Percentiles rank a stretch among this genome's conserved stretches.
Evolutionary conservation across 2,888 invertebrate species (phyloP).

Genomic region (Tryphoninae sp.): DNA sequence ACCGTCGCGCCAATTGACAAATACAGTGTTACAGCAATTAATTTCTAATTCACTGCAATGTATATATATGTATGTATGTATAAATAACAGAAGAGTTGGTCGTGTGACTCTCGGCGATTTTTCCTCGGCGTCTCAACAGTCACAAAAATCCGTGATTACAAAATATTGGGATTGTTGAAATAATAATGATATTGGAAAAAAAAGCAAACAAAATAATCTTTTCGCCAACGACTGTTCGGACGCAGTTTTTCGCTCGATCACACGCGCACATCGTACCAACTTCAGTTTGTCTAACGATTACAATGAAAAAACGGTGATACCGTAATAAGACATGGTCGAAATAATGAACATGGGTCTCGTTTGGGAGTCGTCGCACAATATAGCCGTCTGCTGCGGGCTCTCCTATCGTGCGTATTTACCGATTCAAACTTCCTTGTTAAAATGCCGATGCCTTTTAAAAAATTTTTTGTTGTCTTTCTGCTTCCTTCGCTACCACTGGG

Average conservation of each 20-base stretch:
- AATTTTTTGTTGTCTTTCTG: slow-evolving; percentile 41
- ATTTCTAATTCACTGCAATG: slow-evolving; percentile 14
- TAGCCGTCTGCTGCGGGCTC: background rate
- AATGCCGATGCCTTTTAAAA: background rate
- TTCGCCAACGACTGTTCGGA: background rate
- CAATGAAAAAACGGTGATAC: slow-evolving; percentile 20
- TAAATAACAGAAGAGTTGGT: slow-evolving; percentile 48
- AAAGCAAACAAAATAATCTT: slow-evolving; percentile 12
- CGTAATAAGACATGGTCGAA: slow-evolving; percentile 10
- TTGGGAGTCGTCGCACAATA: background rate
- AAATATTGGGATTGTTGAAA: slow-evolving; percentile 28
- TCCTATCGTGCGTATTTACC: background rate
- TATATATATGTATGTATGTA: slow-evolving; percentile 25
- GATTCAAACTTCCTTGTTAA: slow-evolving; percentile 24
- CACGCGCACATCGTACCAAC: slow-evolving; percentile 2
- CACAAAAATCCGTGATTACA: slow-evolving; percentile 35
- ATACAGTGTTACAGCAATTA: background rate
- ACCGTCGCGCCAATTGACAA: slow-evolving; percentile 14
- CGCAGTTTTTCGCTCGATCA: background rate
- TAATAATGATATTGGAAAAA: slow-evolving; percentile 8
- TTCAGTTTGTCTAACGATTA: slow-evolving; percentile 31
- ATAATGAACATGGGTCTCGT: background rate
- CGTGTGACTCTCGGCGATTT: slow-evolving; percentile 41
- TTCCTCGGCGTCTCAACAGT: slow-evolving; percentile 14
- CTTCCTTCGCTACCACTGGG: slow-evolving; percentile 28